These are phyloP conservation scores for Mustela erminea DNA, from an alignment of 2,797 vertebrate genomes.

Conservation along the genomic window DNA sequence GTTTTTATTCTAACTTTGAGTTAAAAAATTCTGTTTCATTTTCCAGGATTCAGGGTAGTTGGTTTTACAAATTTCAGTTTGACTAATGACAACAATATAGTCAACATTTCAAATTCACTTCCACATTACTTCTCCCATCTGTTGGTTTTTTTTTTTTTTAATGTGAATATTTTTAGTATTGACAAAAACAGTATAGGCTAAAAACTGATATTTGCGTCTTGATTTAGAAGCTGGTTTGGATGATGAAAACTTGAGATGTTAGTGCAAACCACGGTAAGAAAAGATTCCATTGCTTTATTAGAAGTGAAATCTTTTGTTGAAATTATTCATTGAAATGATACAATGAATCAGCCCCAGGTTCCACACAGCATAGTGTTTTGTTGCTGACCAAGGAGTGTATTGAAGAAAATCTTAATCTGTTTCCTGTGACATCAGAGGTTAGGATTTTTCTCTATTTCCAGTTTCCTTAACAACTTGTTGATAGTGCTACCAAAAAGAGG, in stretches of 20 bases:
- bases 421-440: background rate
- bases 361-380: background rate
- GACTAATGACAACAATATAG: background rate
- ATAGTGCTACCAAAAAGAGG: background rate
- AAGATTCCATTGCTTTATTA: background rate
- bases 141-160: background rate
- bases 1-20: background rate
- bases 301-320: background rate
- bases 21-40: background rate
- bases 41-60: background rate
- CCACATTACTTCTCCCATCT: background rate
- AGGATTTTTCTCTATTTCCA: conserved; percentile 22
- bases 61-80: conserved; percentile 22
- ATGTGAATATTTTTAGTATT: background rate
- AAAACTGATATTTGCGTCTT: conserved; percentile 11
- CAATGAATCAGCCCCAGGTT: background rate
- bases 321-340: background rate
- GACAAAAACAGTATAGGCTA: background rate
- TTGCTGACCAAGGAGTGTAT: background rate
- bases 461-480: background rate
- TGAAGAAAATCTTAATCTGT: background rate
- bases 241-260: background rate
- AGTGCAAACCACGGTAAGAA: background rate
- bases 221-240: background rate
- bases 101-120: conserved; percentile 44